Percentiles rank a stretch among this genome's conserved stretches.
These are phyloP conservation scores for Zeuzera pyrina DNA, from an alignment of 2,888 invertebrate genomes.

Conservation along the genomic window DNA sequence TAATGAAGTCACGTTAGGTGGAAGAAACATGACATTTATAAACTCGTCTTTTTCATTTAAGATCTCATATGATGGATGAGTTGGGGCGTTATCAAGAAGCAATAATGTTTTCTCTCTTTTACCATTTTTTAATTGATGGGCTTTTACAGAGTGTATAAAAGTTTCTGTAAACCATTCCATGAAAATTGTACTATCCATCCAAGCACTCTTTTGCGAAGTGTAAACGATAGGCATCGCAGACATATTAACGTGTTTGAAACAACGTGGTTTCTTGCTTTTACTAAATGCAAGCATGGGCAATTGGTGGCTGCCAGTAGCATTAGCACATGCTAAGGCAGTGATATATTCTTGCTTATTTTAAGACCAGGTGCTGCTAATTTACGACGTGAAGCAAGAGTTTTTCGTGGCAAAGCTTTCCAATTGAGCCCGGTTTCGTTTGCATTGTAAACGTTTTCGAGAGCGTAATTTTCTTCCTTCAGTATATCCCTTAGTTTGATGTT, in stretches of 20 bases:
- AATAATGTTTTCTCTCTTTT: conserved; percentile 16
- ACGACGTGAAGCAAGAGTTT: conserved; percentile 12
- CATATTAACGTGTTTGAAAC: conserved; percentile 16
- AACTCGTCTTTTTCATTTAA: conserved; percentile 16
- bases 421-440: conserved; percentile 14
- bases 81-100: conserved; percentile 18
- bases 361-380: conserved; percentile 12
- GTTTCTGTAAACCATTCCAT: conserved; percentile 15
- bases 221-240: conserved; percentile 16
- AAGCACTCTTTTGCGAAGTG: conserved; percentile 15
- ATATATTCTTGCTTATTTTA: conserved; percentile 13
- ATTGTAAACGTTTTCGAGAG: conserved; percentile 13
- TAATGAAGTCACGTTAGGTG: too few relatives aligned
- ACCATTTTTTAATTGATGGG: conserved; percentile 15
- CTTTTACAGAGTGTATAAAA: conserved; percentile 15
- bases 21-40: conserved; percentile 16
- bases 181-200: conserved; percentile 17
- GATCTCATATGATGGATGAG: conserved; percentile 17
- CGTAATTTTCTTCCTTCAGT: conserved; percentile 10
- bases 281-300: conserved; percentile 15
- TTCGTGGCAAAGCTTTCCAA: conserved; percentile 15
- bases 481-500: conserved; percentile 6
- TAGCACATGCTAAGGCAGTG: conserved; percentile 14
- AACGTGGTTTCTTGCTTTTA: conserved; percentile 17
- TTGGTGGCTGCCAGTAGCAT: conserved; percentile 15